phyloP scores from a whole-genome alignment of 2,888 invertebrate genomes.

The Phlogophora meticulosa region DNA sequence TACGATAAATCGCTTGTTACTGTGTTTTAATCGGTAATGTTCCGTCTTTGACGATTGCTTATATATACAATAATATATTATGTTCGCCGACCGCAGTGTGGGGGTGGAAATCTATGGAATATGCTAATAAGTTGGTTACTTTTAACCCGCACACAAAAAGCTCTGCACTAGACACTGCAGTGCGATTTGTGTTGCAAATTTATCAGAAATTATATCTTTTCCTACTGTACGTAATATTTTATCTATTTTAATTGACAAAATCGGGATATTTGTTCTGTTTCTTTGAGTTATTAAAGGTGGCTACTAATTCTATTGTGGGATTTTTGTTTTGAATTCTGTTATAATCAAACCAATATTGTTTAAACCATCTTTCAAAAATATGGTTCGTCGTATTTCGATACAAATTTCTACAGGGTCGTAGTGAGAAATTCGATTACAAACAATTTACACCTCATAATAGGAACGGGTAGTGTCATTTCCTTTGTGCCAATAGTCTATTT shows the following conservation, averaged over 20 bases:
- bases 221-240: slow-evolving; percentile 54
- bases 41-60: slow-evolving; percentile 75
- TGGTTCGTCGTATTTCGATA: slow-evolving; percentile 39
- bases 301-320: slow-evolving; percentile 40
- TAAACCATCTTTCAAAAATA: slow-evolving; percentile 39
- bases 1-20: slow-evolving; percentile 86
- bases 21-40: slow-evolving; percentile 86
- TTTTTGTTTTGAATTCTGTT: slow-evolving; percentile 50
- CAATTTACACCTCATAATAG: slow-evolving; percentile 68
- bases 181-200: slow-evolving; percentile 91
- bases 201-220: slow-evolving; percentile 72
- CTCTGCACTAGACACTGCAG: slow-evolving; percentile 91
- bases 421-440: slow-evolving; percentile 53
- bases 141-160: slow-evolving; percentile 89
- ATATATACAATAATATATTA: slow-evolving; percentile 62
- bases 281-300: slow-evolving; percentile 33
- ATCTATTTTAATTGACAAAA: slow-evolving; percentile 52
- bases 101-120: slow-evolving; percentile 83
- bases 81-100: slow-evolving; percentile 73
- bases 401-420: slow-evolving; percentile 37
- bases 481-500: slow-evolving; percentile 83
- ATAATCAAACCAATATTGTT: slow-evolving; percentile 44
- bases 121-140: slow-evolving; percentile 89
- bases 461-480: slow-evolving; percentile 77
- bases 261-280: slow-evolving; percentile 27